These are phyloP conservation scores for Poicephalus meyeri DNA, from an alignment of 2,113 vertebrate species.

Conservation along the genomic window DNA sequence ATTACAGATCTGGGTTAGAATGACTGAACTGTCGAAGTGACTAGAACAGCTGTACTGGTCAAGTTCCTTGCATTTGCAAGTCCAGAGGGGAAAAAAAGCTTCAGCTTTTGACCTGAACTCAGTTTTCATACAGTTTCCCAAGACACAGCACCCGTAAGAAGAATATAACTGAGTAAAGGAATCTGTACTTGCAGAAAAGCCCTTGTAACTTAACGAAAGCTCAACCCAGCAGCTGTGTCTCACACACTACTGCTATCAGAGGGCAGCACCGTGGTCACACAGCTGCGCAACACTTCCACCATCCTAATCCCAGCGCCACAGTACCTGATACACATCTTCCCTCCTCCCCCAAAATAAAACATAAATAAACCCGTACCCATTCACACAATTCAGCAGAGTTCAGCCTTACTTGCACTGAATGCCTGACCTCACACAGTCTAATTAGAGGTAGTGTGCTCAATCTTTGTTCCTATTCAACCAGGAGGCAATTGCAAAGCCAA, in stretches of 20 bases:
- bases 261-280: neutral
- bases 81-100: neutral
- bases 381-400: neutral
- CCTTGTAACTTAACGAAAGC: rapidly evolving
- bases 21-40: neutral
- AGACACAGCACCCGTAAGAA: neutral
- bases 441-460: rapidly evolving
- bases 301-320: neutral
- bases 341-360: neutral
- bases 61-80: neutral
- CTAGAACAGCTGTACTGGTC: neutral
- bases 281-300: neutral
- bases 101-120: neutral
- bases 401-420: rapidly evolving
- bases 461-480: neutral
- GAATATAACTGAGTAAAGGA: neutral
- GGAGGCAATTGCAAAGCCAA: neutral
- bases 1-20: neutral
- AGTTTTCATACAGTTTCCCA: neutral
- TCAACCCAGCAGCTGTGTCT: neutral
- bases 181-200: neutral
- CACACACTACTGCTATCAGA: neutral
- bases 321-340: neutral
- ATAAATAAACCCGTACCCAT: neutral
- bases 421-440: neutral